phyloP scores from a whole-genome alignment of 64 coral and sea anemone genomes.

The Catalaphyllia jardinei region DNA sequence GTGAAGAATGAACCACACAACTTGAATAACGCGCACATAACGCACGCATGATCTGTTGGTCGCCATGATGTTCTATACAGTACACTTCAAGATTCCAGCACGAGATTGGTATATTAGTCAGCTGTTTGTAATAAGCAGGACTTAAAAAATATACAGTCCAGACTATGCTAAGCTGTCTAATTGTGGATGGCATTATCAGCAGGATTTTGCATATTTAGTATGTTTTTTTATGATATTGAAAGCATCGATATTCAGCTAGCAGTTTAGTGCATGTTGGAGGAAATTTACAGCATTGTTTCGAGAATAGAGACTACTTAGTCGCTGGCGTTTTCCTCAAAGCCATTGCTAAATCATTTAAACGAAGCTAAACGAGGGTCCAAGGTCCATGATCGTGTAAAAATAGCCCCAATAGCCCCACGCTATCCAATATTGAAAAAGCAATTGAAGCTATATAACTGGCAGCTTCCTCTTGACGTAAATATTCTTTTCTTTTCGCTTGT shows the following conservation, averaged over 20 bases:
- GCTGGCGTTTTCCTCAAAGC: background rate
- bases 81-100: background rate
- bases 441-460: slow-evolving; percentile 8
- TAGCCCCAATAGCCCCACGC: background rate
- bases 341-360: background rate
- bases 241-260: background rate
- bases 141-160: background rate
- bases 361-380: background rate
- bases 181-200: background rate
- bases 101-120: slow-evolving; percentile 11
- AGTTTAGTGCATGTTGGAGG: background rate
- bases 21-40: background rate
- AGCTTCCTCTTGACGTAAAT: background rate
- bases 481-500: background rate
- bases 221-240: background rate
- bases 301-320: background rate
- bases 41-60: background rate
- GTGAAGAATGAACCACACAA: background rate
- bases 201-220: slow-evolving; percentile 1
- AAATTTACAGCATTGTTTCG: background rate
- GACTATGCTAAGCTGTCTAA: background rate
- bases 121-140: no score
- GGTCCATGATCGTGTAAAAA: background rate
- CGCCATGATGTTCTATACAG: background rate
- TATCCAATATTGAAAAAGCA: background rate